Percentiles rank a stretch among this genome's conserved stretches.
Evolutionary conservation across 2,797 vertebrate genomes (phyloP).

Genomic region (Syngnathus rostellatus): DNA sequence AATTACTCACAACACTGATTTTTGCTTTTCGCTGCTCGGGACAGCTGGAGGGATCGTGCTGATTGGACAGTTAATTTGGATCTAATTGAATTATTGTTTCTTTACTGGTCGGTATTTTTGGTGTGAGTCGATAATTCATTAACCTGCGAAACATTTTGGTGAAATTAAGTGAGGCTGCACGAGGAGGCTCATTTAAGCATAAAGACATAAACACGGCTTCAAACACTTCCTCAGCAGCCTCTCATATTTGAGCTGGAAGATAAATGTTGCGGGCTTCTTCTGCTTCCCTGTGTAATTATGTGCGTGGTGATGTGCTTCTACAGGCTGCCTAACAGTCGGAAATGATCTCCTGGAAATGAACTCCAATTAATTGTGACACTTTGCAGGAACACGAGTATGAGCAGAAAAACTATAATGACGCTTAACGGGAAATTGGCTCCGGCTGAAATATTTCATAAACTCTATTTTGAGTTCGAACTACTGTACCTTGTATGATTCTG

Average conservation of each 20-base stretch:
- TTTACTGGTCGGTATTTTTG: background rate
- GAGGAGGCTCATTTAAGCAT: constrained; percentile 41
- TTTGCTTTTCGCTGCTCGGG: constrained; percentile 45
- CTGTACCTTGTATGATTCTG: constrained; percentile 29
- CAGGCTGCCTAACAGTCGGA: constrained; percentile 71
- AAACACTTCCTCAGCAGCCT: constrained; percentile 43
- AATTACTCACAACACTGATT: constrained; percentile 52
- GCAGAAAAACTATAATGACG: constrained; percentile 67
- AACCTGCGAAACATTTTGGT: constrained; percentile 8
- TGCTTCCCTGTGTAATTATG: constrained; percentile 71
- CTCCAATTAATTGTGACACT: constrained; percentile 76
- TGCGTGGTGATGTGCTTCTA: constrained; percentile 70
- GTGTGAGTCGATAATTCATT: constrained; percentile 5
- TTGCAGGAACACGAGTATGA: constrained; percentile 53
- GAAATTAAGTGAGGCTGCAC: constrained; percentile 41
- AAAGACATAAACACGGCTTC: constrained; percentile 56
- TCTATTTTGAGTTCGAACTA: constrained; percentile 50
- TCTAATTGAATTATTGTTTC: constrained; percentile 36
- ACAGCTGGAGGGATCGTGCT: constrained; percentile 40
- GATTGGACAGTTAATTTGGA: constrained; percentile 34
- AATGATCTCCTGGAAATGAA: constrained; percentile 75
- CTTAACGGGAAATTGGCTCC: constrained; percentile 69
- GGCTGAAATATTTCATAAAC: constrained; percentile 62
- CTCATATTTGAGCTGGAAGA: constrained; percentile 63
- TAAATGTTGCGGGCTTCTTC: constrained; percentile 63